Conservation (phyloP, 1,140 invertebrate genomes). For the Lepidostoma basale region DNA sequence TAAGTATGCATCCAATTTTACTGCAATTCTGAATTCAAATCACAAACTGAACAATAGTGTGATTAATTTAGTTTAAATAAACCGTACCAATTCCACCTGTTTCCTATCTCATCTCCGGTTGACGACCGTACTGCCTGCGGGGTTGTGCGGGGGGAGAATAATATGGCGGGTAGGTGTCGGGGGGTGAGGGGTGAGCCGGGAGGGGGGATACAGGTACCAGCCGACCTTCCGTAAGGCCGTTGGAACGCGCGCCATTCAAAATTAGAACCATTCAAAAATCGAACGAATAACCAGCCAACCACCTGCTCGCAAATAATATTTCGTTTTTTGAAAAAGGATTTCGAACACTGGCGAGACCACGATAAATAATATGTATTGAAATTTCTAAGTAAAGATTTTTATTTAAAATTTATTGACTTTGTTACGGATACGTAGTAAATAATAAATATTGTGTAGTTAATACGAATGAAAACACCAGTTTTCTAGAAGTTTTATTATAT, state of each 20-base stretch:
- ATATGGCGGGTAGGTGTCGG: neutral
- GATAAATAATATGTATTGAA: too few species aligned
- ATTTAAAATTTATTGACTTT: too few species aligned
- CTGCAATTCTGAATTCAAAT: neutral
- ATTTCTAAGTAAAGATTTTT: too few species aligned
- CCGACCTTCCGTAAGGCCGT: conserved; percentile 35
- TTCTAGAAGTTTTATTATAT: too few species aligned
- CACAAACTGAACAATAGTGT: neutral
- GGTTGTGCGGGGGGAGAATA: conserved; percentile 8
- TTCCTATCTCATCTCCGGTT: neutral
- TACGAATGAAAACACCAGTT: too few species aligned
- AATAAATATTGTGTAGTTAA: too few species aligned
- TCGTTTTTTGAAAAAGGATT: too few species aligned
- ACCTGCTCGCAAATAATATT: neutral
- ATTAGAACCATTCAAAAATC: conserved; percentile 27
- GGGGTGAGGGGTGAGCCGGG: neutral
- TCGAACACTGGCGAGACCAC: too few species aligned
- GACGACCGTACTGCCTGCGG: conserved; percentile 13
- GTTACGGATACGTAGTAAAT: too few species aligned
- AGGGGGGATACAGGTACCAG: conserved; percentile 11
- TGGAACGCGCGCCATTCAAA: conserved; percentile 25
- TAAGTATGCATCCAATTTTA: neutral
- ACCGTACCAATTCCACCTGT: neutral
- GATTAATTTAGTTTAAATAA: too few species aligned
- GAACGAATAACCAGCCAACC: neutral